Conservation (phyloP, 2,797 vertebrate species). For the Heliangelus exortis region DNA sequence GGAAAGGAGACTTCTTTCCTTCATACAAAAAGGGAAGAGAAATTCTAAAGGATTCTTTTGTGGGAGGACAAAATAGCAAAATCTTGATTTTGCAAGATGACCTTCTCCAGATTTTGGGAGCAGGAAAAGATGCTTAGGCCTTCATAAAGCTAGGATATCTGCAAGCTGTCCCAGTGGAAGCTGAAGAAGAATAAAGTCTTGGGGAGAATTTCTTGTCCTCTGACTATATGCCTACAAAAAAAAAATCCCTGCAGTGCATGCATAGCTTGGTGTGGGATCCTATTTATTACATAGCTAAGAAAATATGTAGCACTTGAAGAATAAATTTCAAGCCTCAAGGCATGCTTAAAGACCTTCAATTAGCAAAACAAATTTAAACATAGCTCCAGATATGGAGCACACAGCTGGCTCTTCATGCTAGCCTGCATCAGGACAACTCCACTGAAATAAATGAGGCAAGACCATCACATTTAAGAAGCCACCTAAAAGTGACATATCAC, state of each 20-base stretch:
- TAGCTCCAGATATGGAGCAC: background rate
- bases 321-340: background rate
- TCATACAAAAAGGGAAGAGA: background rate
- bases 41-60: background rate
- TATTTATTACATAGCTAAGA: background rate
- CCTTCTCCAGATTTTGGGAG: background rate
- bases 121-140: background rate
- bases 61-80: background rate
- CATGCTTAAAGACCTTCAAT: background rate
- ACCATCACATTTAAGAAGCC: background rate
- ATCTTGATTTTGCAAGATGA: background rate
- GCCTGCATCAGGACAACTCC: accelerated
- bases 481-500: background rate
- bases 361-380: background rate
- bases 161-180: background rate
- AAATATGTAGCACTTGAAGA: background rate
- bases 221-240: background rate
- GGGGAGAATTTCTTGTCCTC: background rate
- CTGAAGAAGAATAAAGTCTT: background rate
- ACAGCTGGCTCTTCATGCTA: background rate
- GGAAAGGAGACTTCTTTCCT: background rate
- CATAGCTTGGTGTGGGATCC: background rate
- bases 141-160: background rate
- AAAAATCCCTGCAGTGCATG: background rate
- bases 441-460: background rate